These are phyloP conservation scores for Uria lomvia DNA, from an alignment of 2,113 vertebrate species.

Conservation along the genomic window DNA sequence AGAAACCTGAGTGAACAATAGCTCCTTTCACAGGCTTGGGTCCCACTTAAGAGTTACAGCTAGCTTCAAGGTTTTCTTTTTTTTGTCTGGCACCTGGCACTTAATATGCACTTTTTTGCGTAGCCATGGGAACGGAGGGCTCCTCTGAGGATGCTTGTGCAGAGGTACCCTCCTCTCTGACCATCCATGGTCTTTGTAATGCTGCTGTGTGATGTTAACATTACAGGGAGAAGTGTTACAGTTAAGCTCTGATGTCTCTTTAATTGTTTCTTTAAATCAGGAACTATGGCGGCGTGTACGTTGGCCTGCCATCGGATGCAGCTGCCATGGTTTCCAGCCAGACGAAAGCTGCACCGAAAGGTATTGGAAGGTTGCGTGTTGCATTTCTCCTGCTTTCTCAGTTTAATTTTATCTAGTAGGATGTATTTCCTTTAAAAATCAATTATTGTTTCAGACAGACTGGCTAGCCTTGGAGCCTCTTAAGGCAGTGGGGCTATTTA, in stretches of 20 bases:
- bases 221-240: neutral
- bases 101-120: neutral
- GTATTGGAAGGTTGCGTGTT: conserved; percentile 54
- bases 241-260: neutral
- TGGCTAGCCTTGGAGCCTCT: neutral
- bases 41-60: neutral
- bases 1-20: neutral
- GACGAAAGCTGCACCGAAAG: conserved; percentile 84
- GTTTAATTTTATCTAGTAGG: neutral
- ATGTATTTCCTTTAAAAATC: conserved; percentile 5
- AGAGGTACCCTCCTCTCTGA: neutral
- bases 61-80: neutral
- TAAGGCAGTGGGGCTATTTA: neutral
- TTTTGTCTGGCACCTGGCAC: neutral
- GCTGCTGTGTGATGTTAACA: neutral
- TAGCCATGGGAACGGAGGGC: neutral
- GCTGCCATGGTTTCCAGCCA: conserved; percentile 79
- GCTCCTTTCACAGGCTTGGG: neutral
- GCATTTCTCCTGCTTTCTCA: neutral
- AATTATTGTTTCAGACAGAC: neutral
- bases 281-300: conserved; percentile 94
- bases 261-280: conserved; percentile 60
- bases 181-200: neutral
- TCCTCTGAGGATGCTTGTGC: neutral
- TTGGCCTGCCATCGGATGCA: conserved; percentile 86